Evolutionary conservation across 2,888 invertebrate species (phyloP).

Genomic region (Coelopa pilipes): DNA sequence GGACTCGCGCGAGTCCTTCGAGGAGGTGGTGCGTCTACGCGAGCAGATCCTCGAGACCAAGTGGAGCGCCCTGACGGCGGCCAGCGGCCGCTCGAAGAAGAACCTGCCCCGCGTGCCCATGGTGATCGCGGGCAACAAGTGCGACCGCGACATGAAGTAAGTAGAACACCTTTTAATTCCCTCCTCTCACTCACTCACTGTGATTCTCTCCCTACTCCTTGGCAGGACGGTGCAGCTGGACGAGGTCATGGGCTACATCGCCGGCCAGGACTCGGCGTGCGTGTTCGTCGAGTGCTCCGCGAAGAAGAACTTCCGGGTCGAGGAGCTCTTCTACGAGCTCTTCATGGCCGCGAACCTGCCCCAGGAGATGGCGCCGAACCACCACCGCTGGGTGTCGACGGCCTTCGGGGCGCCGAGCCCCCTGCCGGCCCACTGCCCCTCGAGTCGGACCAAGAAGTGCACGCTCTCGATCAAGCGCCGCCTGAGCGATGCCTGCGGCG

Average conservation of each 20-base stretch:
- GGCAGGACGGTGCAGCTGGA: slow-evolving; percentile 79
- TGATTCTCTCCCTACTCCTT: slow-evolving; percentile 21
- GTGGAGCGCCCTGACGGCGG: slow-evolving; percentile 75
- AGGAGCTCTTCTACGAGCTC: slow-evolving; percentile 85
- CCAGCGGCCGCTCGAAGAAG: slow-evolving; percentile 71
- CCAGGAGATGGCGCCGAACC: slow-evolving; percentile 88
- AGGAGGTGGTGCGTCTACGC: slow-evolving; percentile 82
- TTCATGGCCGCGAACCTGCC: slow-evolving; percentile 86
- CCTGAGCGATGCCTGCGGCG: slow-evolving; percentile 87
- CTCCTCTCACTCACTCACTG: too few species aligned
- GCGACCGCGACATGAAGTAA: slow-evolving; percentile 83
- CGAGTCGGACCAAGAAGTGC: slow-evolving; percentile 77
- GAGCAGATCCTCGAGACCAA: slow-evolving; percentile 88
- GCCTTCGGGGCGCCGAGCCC: slow-evolving; percentile 82
- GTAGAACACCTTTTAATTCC: slow-evolving; percentile 36
- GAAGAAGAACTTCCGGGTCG: slow-evolving; percentile 82
- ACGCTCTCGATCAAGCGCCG: slow-evolving; percentile 84
- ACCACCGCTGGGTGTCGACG: slow-evolving; percentile 82
- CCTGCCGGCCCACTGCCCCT: slow-evolving; percentile 75
- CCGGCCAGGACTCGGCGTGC: slow-evolving; percentile 80
- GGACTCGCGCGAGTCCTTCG: slow-evolving; percentile 86
- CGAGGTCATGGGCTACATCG: slow-evolving; percentile 82
- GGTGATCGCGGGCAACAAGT: slow-evolving; percentile 89
- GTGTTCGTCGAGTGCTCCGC: slow-evolving; percentile 87
- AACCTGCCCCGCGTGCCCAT: slow-evolving; percentile 81